These are phyloP conservation scores for Galeruca laticollis DNA, from an alignment of 2,888 invertebrate species.

Conservation along the genomic window DNA sequence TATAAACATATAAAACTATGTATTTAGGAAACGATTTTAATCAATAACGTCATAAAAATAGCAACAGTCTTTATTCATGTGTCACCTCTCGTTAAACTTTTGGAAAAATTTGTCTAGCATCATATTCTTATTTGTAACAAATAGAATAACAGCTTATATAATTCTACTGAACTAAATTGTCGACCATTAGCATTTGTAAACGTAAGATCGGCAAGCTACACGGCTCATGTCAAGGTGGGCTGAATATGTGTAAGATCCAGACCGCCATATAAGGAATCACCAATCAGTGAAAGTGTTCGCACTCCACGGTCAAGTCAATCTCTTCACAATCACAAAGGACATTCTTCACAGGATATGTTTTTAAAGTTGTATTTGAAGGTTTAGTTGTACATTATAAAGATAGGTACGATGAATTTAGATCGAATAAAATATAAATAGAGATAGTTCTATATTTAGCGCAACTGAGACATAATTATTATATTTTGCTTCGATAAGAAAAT, in stretches of 20 bases:
- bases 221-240: constrained; percentile 55
- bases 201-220: constrained; percentile 20
- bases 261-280: constrained; percentile 58
- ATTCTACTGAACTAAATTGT: constrained; percentile 1
- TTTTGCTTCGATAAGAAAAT: too few relatives aligned
- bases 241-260: constrained; percentile 49
- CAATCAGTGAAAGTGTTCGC: constrained; percentile 56
- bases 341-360: constrained; percentile 25
- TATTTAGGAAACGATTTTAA: too few relatives aligned
- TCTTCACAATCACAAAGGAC: constrained; percentile 36
- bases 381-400: background rate
- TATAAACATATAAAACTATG: too few relatives aligned
- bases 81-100: too few relatives aligned
- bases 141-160: background rate
- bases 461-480: too few relatives aligned
- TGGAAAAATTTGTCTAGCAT: too few relatives aligned
- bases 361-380: constrained; percentile 5
- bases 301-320: constrained; percentile 49
- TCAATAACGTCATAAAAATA: too few relatives aligned
- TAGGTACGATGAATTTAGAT: background rate
- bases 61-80: too few relatives aligned
- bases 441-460: background rate
- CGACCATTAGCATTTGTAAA: constrained; percentile 8
- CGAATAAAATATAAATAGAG: background rate
- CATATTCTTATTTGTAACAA: too few relatives aligned